Evolutionary conservation across 2,797 vertebrate species (phyloP).

Genomic region (Sardinella longiceps): DNA sequence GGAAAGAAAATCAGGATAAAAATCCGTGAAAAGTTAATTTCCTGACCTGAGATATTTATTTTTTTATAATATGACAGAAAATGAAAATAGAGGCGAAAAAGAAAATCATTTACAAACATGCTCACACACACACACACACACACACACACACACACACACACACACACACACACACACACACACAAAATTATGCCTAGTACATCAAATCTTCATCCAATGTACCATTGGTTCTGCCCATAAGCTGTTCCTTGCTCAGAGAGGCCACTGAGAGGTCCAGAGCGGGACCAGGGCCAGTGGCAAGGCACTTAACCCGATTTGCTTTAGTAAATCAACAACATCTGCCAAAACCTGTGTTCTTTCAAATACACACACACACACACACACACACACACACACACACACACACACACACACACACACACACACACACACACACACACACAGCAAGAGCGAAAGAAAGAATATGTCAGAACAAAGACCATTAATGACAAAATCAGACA

Average conservation of each 20-base stretch:
- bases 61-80: constrained; percentile 53
- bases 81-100: constrained; percentile 27
- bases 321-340: not conserved
- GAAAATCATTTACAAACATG: constrained; percentile 7
- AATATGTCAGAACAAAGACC: too few relatives aligned
- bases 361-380: not conserved
- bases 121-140: constrained; percentile 21
- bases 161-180: not conserved
- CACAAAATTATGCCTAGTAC: not conserved
- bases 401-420: constrained; percentile 27
- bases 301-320: not conserved
- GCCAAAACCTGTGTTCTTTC: not conserved
- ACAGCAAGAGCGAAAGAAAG: too few relatives aligned
- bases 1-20: constrained; percentile 38
- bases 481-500: too few relatives aligned
- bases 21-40: constrained; percentile 59
- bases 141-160: constrained; percentile 15
- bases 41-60: constrained; percentile 52
- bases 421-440: constrained; percentile 24
- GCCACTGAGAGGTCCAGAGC: not conserved
- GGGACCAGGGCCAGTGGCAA: not conserved
- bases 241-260: not conserved
- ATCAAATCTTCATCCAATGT: not conserved
- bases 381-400: not conserved
- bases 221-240: not conserved